These are phyloP conservation scores for Trachops cirrhosus DNA, from an alignment of 2,797 vertebrate genomes.

Conservation along the genomic window DNA sequence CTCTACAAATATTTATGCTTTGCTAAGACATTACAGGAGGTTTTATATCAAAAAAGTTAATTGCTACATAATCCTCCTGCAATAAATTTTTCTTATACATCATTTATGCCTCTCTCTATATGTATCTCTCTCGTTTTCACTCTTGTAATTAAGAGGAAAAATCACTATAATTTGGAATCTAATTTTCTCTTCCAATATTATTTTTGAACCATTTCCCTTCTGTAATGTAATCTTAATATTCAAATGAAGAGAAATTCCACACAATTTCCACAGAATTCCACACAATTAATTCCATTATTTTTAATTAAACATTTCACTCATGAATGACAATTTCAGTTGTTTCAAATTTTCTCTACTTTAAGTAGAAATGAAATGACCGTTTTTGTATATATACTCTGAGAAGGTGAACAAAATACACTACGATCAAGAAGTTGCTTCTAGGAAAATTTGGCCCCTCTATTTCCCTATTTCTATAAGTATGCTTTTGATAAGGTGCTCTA, in stretches of 20 bases:
- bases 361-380: not conserved
- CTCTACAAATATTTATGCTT: not conserved
- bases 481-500: not conserved
- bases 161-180: not conserved
- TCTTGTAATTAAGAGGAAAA: not conserved
- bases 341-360: not conserved
- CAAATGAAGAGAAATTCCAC: not conserved
- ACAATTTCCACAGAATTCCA: not conserved
- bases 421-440: not conserved
- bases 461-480: not conserved
- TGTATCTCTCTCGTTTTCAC: not conserved
- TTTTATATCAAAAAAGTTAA: not conserved
- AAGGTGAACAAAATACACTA: not conserved
- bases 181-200: not conserved
- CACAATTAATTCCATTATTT: not conserved
- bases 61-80: not conserved
- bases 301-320: not conserved
- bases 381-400: not conserved
- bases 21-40: not conserved
- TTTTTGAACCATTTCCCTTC: not conserved
- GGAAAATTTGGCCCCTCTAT: not conserved
- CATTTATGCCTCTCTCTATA: not conserved
- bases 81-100: not conserved
- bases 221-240: not conserved
- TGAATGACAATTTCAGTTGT: not conserved